Evolutionary conservation across 2,797 vertebrate genomes (phyloP), one percentile per base, ranked within the genome.

Genomic region (Anabas testudineus): DNA sequence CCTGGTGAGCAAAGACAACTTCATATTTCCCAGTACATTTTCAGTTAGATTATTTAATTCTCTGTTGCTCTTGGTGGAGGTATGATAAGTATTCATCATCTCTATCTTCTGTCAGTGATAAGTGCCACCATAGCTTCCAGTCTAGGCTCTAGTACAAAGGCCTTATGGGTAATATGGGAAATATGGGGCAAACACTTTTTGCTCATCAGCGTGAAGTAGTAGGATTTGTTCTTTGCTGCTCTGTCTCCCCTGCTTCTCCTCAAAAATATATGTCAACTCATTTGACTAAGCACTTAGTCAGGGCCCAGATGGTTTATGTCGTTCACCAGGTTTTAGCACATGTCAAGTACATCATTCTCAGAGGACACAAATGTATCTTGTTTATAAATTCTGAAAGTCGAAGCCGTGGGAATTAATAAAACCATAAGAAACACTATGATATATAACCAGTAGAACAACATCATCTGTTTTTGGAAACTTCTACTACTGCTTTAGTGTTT

Each of bases 1-100:
- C 48, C 89, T n/a, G 90, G 93, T 94, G 82, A 92, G 90, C 56
- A 34, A 30, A 70, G 7, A 54, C 5, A 5, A 43, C 42, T 37
- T 0, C 5, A 16, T 21, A 13, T 42, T 46, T 42, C 47, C 57
- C 14, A 46, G 28, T 10, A 30, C 53, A 45, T 41, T 5, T 48
- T 30, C 10, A 37, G 4, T 14, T 36, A 5, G 24, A 8, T 2
- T 8, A 8, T 10, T 37, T 13, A 19, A 34, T 34, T 34, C 16
- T 24, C 6, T 6, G 1, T 21, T 15, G 19, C 3, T 30, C 8
- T 55, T 22, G n/a, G 45, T 24, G 10, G 52, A 18, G 19, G 10
- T 34, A 39, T 16, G 2, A 16, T 18, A 41, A 41, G 36, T 8
- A 1, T 28, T 52, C 18, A 58, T 30, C 42, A 22, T 59, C n/a